phyloP scores from a whole-genome alignment of 2,113 vertebrate species.

The Orycteropus afer region DNA sequence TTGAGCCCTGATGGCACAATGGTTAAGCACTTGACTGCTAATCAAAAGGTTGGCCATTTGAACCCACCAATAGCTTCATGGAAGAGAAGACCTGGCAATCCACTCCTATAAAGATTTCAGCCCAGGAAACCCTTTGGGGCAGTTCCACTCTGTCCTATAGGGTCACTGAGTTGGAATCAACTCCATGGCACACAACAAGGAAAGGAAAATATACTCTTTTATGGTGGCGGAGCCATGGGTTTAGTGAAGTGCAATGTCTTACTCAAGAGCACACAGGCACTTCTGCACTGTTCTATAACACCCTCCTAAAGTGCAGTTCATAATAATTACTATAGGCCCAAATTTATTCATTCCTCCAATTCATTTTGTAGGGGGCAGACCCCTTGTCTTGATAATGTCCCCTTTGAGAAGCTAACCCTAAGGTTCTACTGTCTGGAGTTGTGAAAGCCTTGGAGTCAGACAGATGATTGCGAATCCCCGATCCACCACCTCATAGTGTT shows the following conservation, averaged over 20 bases:
- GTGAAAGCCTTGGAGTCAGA: not conserved
- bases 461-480: not conserved
- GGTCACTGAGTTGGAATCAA: not conserved
- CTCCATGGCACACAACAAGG: not conserved
- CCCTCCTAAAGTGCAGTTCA: not conserved
- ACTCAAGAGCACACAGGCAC: too few species aligned
- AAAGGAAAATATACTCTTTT: not conserved
- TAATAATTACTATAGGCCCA: not conserved
- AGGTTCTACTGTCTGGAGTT: too few species aligned
- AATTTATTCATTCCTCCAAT: not conserved
- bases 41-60: not conserved
- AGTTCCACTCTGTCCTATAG: not conserved
- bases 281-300: not conserved
- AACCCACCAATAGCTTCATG: not conserved
- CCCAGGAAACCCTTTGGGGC: not conserved
- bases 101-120: not conserved
- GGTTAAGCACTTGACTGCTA: not conserved
- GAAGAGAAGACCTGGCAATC: not conserved
- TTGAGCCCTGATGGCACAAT: not conserved
- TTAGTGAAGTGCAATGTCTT: not conserved
- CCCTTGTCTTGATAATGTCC: not conserved
- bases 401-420: not conserved
- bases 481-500: not conserved
- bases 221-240: not conserved
- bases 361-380: not conserved